phyloP scores from a whole-genome alignment of 2,113 vertebrate species.

The Todiramphus saurophagus region DNA sequence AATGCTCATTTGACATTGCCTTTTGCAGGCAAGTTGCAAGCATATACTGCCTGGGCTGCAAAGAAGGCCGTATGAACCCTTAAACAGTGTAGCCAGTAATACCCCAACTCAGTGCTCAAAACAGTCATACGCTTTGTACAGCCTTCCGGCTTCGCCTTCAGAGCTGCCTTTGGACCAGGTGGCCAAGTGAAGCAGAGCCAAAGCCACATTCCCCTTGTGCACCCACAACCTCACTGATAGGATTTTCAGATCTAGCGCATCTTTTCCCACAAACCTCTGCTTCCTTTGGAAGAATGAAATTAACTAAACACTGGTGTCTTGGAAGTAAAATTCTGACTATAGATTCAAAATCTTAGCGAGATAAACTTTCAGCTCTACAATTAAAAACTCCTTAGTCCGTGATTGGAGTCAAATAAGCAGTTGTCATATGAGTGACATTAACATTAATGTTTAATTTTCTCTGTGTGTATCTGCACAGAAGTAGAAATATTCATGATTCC shows the following conservation, averaged over 20 bases:
- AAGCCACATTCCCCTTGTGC: background rate
- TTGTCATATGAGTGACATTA: background rate
- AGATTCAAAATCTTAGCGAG: background rate
- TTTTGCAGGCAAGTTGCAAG: background rate
- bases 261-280: background rate
- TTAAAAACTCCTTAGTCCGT: background rate
- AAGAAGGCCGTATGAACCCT: background rate
- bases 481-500: background rate
- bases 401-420: background rate
- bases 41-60: background rate
- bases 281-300: background rate
- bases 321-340: background rate
- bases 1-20: background rate
- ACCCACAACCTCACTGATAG: background rate
- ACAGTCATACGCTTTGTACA: rapidly evolving
- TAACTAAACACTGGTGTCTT: background rate
- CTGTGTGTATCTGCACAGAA: background rate
- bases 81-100: background rate
- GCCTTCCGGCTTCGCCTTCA: background rate
- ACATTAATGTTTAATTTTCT: background rate
- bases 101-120: background rate
- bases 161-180: background rate
- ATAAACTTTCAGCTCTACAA: background rate
- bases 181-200: background rate
- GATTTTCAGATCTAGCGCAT: background rate